Evolutionary conservation across 2,888 invertebrate genomes (phyloP).

Genomic region (Apodemia zela): DNA sequence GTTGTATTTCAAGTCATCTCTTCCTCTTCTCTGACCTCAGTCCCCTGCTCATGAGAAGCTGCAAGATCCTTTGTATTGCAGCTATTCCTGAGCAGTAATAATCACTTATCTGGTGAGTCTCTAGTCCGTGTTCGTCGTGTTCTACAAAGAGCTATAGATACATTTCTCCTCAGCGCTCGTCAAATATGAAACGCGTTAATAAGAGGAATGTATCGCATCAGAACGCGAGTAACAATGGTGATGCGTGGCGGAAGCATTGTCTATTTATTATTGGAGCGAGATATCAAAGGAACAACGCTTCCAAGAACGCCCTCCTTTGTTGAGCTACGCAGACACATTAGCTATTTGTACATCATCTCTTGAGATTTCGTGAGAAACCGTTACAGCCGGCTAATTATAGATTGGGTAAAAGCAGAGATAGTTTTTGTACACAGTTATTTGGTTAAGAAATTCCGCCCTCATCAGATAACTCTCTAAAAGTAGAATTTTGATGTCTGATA

Average conservation of each 20-base stretch:
- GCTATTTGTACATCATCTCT: slow-evolving; percentile 33
- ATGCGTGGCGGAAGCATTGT: slow-evolving; percentile 30
- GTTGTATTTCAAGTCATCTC: too few species aligned
- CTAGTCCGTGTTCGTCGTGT: too few species aligned
- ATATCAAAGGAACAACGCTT: slow-evolving; percentile 50
- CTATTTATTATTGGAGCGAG: slow-evolving; percentile 49
- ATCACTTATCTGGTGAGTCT: too few species aligned
- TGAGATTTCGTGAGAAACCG: slow-evolving; percentile 22
- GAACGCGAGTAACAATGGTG: slow-evolving; percentile 8
- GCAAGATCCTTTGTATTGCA: too few species aligned
- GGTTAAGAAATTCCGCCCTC: background rate
- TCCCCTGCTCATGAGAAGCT: too few species aligned
- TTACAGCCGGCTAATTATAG: slow-evolving; percentile 10
- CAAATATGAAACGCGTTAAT: slow-evolving; percentile 16
- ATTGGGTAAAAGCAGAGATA: slow-evolving; percentile 14
- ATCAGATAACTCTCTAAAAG: background rate
- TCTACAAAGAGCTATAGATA: background rate
- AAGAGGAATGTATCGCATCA: slow-evolving; percentile 16
- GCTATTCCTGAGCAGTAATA: too few species aligned
- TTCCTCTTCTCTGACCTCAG: too few species aligned
- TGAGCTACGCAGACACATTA: slow-evolving; percentile 34
- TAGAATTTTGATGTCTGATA: background rate
- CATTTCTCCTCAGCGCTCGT: background rate
- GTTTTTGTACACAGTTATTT: slow-evolving; percentile 1
- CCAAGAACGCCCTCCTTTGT: slow-evolving; percentile 43